Conservation (phyloP, 2,113 vertebrate species). For the Rhinoderma darwinii region DNA sequence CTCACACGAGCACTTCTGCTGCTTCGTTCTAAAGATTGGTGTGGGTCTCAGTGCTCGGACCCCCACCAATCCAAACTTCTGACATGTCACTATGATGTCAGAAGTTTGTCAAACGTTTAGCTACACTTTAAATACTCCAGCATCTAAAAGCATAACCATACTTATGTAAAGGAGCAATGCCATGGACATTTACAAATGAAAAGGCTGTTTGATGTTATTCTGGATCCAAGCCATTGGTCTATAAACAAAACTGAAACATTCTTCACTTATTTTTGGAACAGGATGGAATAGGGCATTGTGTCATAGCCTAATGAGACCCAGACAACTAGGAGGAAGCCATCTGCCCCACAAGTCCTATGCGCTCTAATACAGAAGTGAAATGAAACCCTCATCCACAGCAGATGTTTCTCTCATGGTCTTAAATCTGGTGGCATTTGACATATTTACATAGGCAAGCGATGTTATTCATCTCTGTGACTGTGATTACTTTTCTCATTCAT, state of each 20-base stretch:
- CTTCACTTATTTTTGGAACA: slow-evolving; percentile 29
- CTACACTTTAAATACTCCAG: not conserved
- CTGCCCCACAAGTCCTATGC: slow-evolving; percentile 19
- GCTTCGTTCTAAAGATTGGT: too few species aligned
- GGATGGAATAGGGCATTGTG: slow-evolving; percentile 39
- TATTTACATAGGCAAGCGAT: slow-evolving; percentile 36
- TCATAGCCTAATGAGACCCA: slow-evolving; percentile 51
- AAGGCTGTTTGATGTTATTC: slow-evolving; percentile 1
- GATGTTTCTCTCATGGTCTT: slow-evolving; percentile 52
- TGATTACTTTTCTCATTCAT: slow-evolving; percentile 24
- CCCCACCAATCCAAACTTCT: too few species aligned
- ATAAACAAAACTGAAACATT: not conserved
- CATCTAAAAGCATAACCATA: not conserved
- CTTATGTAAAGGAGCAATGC: not conserved
- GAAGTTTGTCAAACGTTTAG: too few species aligned
- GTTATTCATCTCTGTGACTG: slow-evolving; percentile 33
- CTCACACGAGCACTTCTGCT: too few species aligned
- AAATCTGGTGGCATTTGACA: slow-evolving; percentile 45
- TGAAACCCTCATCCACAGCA: slow-evolving; percentile 35
- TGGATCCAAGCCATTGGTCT: not conserved
- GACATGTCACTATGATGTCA: too few species aligned
- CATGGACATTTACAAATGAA: not conserved
- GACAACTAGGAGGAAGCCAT: slow-evolving; percentile 38
- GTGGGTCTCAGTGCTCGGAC: too few species aligned
- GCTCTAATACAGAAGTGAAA: slow-evolving; percentile 5